Evolutionary conservation across 2,797 vertebrate genomes (phyloP).

Genomic region (Rhynchotus rufescens): DNA sequence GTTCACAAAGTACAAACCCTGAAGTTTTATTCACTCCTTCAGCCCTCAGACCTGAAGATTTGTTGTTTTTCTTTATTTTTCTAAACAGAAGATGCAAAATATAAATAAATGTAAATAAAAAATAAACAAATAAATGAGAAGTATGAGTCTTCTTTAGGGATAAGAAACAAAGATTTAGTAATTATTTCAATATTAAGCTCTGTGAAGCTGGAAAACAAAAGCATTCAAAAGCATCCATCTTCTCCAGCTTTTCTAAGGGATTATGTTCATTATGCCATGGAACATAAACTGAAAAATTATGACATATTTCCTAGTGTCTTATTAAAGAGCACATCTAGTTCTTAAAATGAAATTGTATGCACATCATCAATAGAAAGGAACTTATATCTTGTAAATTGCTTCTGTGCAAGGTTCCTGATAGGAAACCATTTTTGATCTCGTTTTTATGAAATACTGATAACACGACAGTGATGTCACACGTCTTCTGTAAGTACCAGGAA

Average conservation of each 20-base stretch:
- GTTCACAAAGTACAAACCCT: background rate
- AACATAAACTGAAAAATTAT: background rate
- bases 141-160: background rate
- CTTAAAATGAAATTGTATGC: background rate
- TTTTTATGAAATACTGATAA: background rate
- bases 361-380: background rate
- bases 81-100: slow-evolving; percentile 5
- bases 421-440: background rate
- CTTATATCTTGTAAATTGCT: background rate
- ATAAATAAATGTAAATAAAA: background rate
- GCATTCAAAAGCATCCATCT: background rate
- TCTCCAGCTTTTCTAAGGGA: background rate
- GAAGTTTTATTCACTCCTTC: background rate
- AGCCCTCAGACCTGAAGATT: background rate
- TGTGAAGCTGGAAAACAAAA: background rate
- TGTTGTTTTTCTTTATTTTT: background rate
- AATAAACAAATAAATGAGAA: background rate
- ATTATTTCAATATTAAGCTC: background rate
- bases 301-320: background rate
- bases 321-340: background rate
- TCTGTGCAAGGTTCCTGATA: background rate
- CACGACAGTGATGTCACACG: background rate
- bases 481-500: background rate
- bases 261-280: background rate
- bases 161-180: background rate